phyloP scores from a whole-genome alignment of 2,113 vertebrate genomes.

The Cyphomyrus plagiostoma region DNA sequence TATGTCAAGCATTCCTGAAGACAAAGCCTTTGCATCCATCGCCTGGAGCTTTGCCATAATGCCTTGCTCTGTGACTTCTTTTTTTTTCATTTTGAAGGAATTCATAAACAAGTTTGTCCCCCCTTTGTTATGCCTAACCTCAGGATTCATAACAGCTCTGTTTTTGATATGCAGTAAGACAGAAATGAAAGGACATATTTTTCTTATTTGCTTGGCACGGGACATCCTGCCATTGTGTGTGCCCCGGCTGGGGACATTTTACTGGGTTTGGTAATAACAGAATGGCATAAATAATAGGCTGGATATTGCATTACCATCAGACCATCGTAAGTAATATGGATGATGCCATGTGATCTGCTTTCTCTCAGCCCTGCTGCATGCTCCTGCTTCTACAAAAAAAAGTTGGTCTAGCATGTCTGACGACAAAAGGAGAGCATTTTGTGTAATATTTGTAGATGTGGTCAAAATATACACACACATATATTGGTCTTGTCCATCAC shows the following conservation, averaged over 20 bases:
- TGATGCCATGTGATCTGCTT: background rate
- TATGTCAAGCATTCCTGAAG: background rate
- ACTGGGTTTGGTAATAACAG: background rate
- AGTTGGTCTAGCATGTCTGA: background rate
- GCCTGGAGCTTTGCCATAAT: background rate
- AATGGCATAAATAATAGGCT: background rate
- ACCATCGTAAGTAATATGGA: background rate
- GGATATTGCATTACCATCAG: no score
- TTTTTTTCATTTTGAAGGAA: conserved; percentile 2
- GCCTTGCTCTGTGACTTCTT: background rate
- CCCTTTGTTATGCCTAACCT: conserved; percentile 12
- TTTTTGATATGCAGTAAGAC: background rate
- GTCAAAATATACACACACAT: background rate
- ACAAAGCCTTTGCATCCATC: background rate
- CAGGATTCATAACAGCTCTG: conserved; percentile 12
- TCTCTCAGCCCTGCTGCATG: background rate
- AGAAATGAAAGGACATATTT: background rate
- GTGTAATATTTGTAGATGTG: background rate
- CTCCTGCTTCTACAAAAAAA: background rate
- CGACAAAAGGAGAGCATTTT: background rate
- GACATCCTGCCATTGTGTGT: background rate
- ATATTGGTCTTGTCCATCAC: background rate
- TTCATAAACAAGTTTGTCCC: background rate
- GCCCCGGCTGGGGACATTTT: background rate
- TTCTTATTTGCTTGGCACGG: background rate